These are phyloP conservation scores for Hippopotamyrus pictus DNA, from an alignment of 2,797 vertebrate genomes.

Conservation along the genomic window DNA sequence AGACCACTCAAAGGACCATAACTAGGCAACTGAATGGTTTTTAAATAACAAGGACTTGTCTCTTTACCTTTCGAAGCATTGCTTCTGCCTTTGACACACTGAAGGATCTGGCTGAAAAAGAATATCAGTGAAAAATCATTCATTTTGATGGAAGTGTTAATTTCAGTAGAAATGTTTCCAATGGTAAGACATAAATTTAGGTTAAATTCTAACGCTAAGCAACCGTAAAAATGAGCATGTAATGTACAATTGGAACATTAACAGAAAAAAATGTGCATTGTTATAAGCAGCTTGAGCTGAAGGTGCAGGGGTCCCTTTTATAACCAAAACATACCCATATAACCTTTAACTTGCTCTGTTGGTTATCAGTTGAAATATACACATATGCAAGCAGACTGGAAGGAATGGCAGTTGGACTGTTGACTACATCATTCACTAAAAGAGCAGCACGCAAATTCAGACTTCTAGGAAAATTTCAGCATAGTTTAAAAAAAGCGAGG, in stretches of 20 bases:
- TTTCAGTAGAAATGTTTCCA: neutral
- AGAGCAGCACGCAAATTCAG: neutral
- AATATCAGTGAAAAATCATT: neutral
- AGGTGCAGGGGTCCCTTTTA: neutral
- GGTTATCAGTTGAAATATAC: neutral
- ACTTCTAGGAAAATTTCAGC: neutral
- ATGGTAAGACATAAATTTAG: neutral
- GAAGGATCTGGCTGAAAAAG: slow-evolving; percentile 69
- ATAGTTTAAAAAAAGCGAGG: neutral
- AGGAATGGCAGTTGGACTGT: neutral
- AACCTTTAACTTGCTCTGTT: neutral
- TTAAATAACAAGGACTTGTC: neutral
- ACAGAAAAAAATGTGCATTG: neutral
- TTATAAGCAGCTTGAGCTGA: neutral
- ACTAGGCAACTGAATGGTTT: neutral
- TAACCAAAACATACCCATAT: neutral
- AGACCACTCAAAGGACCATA: neutral
- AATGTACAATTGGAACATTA: neutral
- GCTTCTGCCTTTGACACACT: slow-evolving; percentile 73
- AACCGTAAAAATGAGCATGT: neutral
- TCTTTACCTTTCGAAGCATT: slow-evolving; percentile 82
- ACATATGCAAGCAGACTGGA: neutral
- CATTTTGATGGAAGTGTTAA: neutral
- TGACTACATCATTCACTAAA: neutral
- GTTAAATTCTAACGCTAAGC: neutral